phyloP scores from a whole-genome alignment of 1,140 invertebrate genomes.

The Akabosia matsudoensis region DNA sequence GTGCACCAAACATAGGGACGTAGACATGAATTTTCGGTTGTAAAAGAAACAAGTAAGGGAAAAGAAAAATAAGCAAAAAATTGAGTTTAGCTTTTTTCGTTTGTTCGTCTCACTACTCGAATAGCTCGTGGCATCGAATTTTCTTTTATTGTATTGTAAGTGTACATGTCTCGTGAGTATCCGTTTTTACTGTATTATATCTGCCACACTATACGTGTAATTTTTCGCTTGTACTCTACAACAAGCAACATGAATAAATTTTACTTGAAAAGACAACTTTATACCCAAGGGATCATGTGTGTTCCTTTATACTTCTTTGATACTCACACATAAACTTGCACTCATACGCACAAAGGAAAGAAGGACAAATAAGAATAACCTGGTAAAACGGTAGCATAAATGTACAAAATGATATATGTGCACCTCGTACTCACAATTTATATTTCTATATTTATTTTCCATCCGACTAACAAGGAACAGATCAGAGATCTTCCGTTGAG shows the following conservation, averaged over 20 bases:
- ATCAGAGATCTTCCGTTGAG: background rate
- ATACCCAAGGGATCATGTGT: conserved; percentile 1
- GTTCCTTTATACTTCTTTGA: conserved; percentile 12
- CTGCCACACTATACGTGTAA: background rate
- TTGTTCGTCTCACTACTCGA: background rate
- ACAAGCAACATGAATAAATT: conserved; percentile 4
- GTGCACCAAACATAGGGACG: background rate
- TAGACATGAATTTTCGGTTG: background rate
- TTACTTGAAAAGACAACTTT: conserved; percentile 15
- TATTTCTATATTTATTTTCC: background rate
- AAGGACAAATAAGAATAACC: background rate
- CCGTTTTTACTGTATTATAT: background rate
- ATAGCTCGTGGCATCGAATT: background rate
- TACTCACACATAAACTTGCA: background rate
- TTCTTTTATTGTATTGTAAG: background rate
- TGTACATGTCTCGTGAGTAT: background rate
- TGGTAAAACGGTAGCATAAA: background rate
- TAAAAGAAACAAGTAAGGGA: background rate
- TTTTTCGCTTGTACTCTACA: background rate
- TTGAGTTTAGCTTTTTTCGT: background rate
- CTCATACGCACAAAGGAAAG: background rate
- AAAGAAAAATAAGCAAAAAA: background rate
- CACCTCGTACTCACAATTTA: background rate
- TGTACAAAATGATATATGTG: background rate
- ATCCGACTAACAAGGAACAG: background rate